Percentiles rank a stretch among this genome's conserved stretches.
phyloP scores from a whole-genome alignment of 2,113 vertebrate species.

The Muscicapa adusta region DNA sequence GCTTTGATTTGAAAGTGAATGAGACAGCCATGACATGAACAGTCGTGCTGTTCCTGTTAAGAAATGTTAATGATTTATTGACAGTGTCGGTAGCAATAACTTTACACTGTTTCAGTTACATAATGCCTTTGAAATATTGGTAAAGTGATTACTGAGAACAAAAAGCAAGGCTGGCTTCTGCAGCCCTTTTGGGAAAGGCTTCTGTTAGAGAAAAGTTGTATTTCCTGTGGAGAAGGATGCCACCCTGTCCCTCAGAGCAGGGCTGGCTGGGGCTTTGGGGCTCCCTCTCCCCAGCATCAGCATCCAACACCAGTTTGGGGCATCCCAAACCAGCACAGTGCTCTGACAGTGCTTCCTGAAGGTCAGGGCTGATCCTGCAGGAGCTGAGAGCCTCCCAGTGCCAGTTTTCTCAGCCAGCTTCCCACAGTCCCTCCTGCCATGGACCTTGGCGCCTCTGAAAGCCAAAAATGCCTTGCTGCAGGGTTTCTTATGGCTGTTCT shows the following conservation, averaged over 20 bases:
- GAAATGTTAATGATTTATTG: slow-evolving; percentile 70
- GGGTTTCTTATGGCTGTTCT: not conserved
- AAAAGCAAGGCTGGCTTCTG: slow-evolving; percentile 22
- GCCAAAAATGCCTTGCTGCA: not conserved
- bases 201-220: not conserved
- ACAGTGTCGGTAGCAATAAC: slow-evolving; percentile 59
- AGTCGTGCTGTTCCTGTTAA: slow-evolving; percentile 57
- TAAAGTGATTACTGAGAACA: slow-evolving; percentile 52
- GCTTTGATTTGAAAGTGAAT: slow-evolving; percentile 69
- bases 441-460: not conserved
- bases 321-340: not conserved
- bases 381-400: not conserved
- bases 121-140: slow-evolving; percentile 62
- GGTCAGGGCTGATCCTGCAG: not conserved
- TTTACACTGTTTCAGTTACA: slow-evolving; percentile 53
- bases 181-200: not conserved
- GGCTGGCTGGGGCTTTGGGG: not conserved
- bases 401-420: not conserved
- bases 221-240: not conserved
- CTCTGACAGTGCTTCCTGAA: not conserved
- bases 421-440: not conserved
- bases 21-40: slow-evolving; percentile 69
- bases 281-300: not conserved
- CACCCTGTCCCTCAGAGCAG: rapidly evolving
- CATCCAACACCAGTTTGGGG: not conserved